Percentiles rank a stretch among this genome's conserved stretches.
phyloP scores from a whole-genome alignment of 2,888 invertebrate genomes.

The Mythimna vitellina region DNA sequence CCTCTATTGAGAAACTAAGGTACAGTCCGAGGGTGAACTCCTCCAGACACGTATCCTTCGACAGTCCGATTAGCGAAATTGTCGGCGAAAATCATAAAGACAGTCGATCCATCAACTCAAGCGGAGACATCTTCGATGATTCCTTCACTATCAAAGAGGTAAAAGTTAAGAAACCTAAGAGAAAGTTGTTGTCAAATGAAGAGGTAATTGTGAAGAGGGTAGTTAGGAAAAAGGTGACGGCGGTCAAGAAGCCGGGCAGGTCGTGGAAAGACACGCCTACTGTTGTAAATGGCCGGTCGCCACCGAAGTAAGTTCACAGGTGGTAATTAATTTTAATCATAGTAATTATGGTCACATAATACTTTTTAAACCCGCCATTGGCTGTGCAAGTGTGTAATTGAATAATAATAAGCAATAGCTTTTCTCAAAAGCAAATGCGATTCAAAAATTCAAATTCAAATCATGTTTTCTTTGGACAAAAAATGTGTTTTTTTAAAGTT shows the following conservation, averaged over 20 bases:
- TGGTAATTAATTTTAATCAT: slow-evolving; percentile 10
- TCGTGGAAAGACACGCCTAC: slow-evolving; percentile 83
- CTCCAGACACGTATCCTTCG: slow-evolving; percentile 81
- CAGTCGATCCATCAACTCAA: slow-evolving; percentile 74
- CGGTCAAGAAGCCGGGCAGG: slow-evolving; percentile 74
- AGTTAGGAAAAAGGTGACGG: slow-evolving; percentile 81
- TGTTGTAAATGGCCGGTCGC: slow-evolving; percentile 82
- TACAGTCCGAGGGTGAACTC: slow-evolving; percentile 66
- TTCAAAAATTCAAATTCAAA: neutral
- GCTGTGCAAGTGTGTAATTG: slow-evolving; percentile 27
- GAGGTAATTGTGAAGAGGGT: slow-evolving; percentile 80
- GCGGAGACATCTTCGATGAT: slow-evolving; percentile 87
- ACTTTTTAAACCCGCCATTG: slow-evolving; percentile 23
- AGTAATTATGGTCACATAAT: slow-evolving; percentile 48
- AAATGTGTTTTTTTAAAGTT: no score
- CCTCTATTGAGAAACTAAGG: slow-evolving; percentile 77
- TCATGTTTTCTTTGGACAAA: neutral
- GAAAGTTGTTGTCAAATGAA: slow-evolving; percentile 78
- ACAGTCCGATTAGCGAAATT: slow-evolving; percentile 81
- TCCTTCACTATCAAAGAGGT: slow-evolving; percentile 81
- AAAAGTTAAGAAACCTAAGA: slow-evolving; percentile 80
- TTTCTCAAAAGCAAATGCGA: slow-evolving; percentile 34
- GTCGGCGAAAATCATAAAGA: slow-evolving; percentile 73
- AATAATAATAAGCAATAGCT: slow-evolving; percentile 7
- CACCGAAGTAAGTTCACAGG: slow-evolving; percentile 72